Conservation (phyloP, 1,140 invertebrate genomes). For the Thaumetopoea pityocampa region DNA sequence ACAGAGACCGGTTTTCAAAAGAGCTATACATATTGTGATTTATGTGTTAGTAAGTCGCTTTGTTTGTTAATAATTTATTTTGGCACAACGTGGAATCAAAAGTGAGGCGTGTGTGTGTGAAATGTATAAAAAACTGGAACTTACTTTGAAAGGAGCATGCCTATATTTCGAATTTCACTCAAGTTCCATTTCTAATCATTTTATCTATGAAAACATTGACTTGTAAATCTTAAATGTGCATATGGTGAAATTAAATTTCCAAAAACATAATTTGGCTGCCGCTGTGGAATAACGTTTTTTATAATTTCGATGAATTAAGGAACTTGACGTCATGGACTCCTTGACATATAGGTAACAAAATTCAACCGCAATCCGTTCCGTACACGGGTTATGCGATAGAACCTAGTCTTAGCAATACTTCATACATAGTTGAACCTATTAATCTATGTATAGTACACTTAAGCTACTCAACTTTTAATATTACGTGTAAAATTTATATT, state of each 20-base stretch:
- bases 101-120: conserved; percentile 23
- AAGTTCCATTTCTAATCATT: conserved; percentile 9
- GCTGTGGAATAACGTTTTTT: conserved; percentile 11
- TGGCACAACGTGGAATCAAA: conserved; percentile 64
- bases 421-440: conserved; percentile 66
- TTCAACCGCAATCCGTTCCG: conserved; percentile 20
- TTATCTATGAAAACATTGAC: conserved; percentile 15
- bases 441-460: conserved; percentile 70
- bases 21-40: conserved; percentile 26
- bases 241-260: conserved; percentile 18
- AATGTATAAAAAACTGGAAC: conserved; percentile 12
- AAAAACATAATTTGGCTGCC: conserved; percentile 15
- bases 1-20: conserved; percentile 19
- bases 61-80: conserved; percentile 52
- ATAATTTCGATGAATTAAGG: conserved; percentile 16
- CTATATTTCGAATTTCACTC: conserved; percentile 11
- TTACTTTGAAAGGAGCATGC: conserved; percentile 5
- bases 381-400: conserved; percentile 21
- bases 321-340: conserved; percentile 17
- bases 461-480: conserved; percentile 66
- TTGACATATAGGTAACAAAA: conserved; percentile 13
- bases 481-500: conserved; percentile 71
- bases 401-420: conserved; percentile 47
- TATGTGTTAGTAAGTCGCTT: conserved; percentile 35
- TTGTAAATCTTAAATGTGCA: conserved; percentile 21